Evolutionary conservation across 2,797 vertebrate genomes (phyloP).

Genomic region (Anguilla anguilla): DNA sequence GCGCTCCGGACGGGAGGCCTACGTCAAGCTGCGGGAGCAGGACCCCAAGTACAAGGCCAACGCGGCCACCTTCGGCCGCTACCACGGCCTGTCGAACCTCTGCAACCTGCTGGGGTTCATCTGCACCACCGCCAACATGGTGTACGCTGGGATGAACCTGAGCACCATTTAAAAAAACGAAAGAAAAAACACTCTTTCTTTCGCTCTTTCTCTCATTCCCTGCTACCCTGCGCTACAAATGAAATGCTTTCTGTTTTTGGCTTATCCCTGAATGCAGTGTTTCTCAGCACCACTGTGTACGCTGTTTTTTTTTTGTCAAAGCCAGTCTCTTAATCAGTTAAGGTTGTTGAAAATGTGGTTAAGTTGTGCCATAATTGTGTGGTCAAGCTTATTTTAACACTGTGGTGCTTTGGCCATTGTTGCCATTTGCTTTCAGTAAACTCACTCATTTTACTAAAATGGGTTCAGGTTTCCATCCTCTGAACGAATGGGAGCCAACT

Average conservation of each 20-base stretch:
- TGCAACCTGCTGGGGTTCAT: constrained; percentile 80
- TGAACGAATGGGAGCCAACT: too few species aligned
- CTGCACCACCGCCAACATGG: constrained; percentile 77
- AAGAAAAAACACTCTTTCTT: background rate
- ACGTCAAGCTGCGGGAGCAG: constrained; percentile 77
- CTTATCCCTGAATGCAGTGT: background rate
- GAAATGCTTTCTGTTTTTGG: background rate
- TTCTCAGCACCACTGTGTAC: too few species aligned
- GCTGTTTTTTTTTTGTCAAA: too few species aligned
- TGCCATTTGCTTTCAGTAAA: too few species aligned
- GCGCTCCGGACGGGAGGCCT: constrained; percentile 70
- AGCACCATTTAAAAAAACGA: constrained; percentile 66
- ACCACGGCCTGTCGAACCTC: constrained; percentile 79
- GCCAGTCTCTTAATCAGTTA: too few species aligned
- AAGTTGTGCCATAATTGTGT: too few species aligned
- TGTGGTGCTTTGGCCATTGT: too few species aligned
- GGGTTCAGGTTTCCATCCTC: too few species aligned
- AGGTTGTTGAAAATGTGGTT: too few species aligned
- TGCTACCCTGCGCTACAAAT: background rate
- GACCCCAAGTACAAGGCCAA: constrained; percentile 80
- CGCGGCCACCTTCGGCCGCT: constrained; percentile 71
- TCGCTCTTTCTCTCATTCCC: background rate
- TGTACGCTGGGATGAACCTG: constrained; percentile 75
- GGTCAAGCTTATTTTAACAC: too few species aligned
- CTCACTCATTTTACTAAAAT: too few species aligned